These are phyloP conservation scores for Enteromius fasciolatus DNA, from an alignment of 2,797 vertebrate species.

Conservation along the genomic window DNA sequence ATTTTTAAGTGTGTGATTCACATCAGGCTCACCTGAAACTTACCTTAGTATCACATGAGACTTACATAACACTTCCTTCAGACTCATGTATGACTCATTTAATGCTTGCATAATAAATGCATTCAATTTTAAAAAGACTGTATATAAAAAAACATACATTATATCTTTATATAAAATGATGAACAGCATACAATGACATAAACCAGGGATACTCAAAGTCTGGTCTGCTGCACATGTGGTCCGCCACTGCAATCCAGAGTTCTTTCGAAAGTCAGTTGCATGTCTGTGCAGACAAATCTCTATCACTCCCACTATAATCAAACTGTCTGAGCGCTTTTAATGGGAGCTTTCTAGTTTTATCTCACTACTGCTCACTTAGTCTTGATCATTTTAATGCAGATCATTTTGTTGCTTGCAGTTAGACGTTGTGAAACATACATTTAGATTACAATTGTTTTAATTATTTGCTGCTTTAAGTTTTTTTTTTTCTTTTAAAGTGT, in stretches of 20 bases:
- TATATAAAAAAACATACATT: not conserved
- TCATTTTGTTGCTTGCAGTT: not conserved
- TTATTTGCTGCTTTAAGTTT: not conserved
- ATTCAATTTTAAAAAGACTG: not conserved
- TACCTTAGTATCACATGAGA: not conserved
- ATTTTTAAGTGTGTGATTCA: not conserved
- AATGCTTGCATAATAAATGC: conserved; percentile 3
- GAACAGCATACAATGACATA: not conserved
- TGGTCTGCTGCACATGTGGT: not conserved
- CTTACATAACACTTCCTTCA: not conserved
- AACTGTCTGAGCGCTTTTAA: not conserved
- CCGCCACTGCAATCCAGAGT: not conserved
- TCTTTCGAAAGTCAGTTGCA: not conserved
- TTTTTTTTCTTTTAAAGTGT: not conserved
- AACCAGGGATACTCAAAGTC: not conserved
- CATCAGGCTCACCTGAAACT: not conserved
- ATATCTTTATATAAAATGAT: not conserved
- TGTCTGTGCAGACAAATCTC: not conserved
- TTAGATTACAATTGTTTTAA: not conserved
- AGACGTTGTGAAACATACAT: not conserved
- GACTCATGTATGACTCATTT: not conserved
- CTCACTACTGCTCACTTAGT: not conserved
- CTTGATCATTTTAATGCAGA: not conserved
- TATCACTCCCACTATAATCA: not conserved
- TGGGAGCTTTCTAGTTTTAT: not conserved